Percentiles rank a stretch among this genome's conserved stretches.
These are phyloP conservation scores for Limenitis camilla DNA, from an alignment of 2,888 invertebrate genomes.

Conservation along the genomic window DNA sequence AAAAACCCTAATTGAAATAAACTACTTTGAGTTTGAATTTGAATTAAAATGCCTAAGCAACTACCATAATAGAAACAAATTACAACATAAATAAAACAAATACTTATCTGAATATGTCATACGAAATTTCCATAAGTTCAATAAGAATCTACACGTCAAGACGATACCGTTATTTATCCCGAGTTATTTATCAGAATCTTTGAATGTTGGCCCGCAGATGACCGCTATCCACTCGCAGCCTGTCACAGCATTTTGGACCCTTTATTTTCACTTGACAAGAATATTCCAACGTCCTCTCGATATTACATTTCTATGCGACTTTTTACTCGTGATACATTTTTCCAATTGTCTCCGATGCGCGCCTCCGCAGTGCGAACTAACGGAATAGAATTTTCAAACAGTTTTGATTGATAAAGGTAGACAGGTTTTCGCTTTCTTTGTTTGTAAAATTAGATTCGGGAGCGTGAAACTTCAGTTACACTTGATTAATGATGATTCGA, in stretches of 20 bases:
- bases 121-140: too few relatives aligned
- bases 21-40: too few relatives aligned
- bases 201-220: conserved; percentile 50
- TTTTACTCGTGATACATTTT: conserved; percentile 73
- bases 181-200: conserved; percentile 68
- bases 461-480: conserved; percentile 65
- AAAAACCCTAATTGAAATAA: too few relatives aligned
- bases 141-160: conserved; percentile 40
- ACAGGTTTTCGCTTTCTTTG: conserved; percentile 71
- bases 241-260: conserved; percentile 70
- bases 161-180: conserved; percentile 58
- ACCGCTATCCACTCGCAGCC: conserved; percentile 68
- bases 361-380: conserved; percentile 61
- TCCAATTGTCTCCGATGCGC: conserved; percentile 66
- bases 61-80: too few relatives aligned
- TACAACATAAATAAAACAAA: too few relatives aligned
- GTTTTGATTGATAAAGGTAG: conserved; percentile 75
- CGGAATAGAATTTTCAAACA: conserved; percentile 71
- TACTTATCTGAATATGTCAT: too few relatives aligned
- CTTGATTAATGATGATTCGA: conserved; percentile 69
- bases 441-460: conserved; percentile 70
- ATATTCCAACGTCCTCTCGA: conserved; percentile 65
- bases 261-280: conserved; percentile 73
- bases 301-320: conserved; percentile 71
- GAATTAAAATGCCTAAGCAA: too few relatives aligned